Percentiles rank a stretch among this genome's conserved stretches.
phyloP scores from a whole-genome alignment of 2,888 invertebrate species.

The Nasonovia ribisnigri region DNA sequence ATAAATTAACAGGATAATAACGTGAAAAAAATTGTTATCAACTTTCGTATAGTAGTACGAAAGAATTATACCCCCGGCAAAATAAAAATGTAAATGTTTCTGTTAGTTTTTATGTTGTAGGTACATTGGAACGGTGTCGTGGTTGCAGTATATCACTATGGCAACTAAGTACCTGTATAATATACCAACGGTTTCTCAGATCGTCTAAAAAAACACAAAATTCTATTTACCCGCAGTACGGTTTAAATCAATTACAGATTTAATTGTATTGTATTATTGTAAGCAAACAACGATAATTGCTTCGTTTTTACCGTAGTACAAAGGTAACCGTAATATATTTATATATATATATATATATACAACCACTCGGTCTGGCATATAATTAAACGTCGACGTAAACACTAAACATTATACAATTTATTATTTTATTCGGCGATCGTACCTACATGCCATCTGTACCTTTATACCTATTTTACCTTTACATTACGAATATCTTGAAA shows the following conservation, averaged over 20 bases:
- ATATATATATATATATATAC: not conserved
- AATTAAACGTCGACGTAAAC: not conserved
- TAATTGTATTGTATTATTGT: conserved; percentile 12
- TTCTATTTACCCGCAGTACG: not conserved
- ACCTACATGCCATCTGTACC: too few species aligned
- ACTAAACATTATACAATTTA: not conserved
- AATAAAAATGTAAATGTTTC: not conserved
- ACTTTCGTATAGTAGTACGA: not conserved
- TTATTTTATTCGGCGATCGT: not conserved
- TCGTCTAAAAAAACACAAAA: conserved; percentile 9
- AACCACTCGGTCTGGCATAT: not conserved
- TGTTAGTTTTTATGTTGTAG: not conserved
- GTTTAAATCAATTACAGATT: conserved; percentile 12
- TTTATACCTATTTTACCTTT: not conserved
- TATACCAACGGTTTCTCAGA: not conserved
- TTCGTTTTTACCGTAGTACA: not conserved
- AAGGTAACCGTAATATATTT: not conserved
- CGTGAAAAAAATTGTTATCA: not conserved
- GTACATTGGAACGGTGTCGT: not conserved
- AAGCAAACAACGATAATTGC: not conserved
- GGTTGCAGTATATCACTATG: not conserved
- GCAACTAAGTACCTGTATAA: not conserved
- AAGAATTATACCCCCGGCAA: not conserved
- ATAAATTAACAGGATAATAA: not conserved
- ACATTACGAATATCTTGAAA: not conserved